Evolutionary conservation across 2,113 vertebrate genomes (phyloP), one percentile per base, ranked within the genome.

Genomic region (Pedionomus torquatus): DNA sequence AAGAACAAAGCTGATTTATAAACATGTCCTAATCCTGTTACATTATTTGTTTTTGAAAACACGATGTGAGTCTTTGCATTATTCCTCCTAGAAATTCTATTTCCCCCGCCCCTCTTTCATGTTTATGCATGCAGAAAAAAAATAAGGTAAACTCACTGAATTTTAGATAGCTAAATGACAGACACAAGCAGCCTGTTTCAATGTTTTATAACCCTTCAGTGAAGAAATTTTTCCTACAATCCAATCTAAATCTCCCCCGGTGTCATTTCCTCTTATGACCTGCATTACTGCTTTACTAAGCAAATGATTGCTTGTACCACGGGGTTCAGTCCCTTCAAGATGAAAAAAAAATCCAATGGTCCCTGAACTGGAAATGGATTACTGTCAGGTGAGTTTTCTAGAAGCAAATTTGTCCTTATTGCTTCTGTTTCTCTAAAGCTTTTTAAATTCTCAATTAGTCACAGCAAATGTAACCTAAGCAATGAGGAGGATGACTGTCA

Each of bases 51-150:
- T 85, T 89, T 26, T 79, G 35, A 65, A 55, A 70, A 65, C 12
- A 46, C 0, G 1, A 30, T 51, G 4, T 78, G 28, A 74, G 6
- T 69, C 70, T 51, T 86, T 83, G 9, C 19, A 70, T 13, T 28
- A 10, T 2, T 79, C 26, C 14, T 75, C 15, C 25, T 57, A 79
- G 14, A 71, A 83, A 88, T 51, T 28, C 20, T 21, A 39, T 3
- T 8, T n/a, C 1, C 1, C 4, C 5, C 1, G 23, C 17, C 18
- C 24, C 24, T 6, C 28, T 11, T 13, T 9, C 17, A 49, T 35
- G 4, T 58, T 84, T 35, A 12, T n/a, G 7, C 12, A 4, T 72
- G 28, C 24, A 88, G 74, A 20, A 18, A 54, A 84, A 81, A 52
- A 49, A 21, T 19, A 24, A 82, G 9, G 17, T 16, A 64, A 68